Percentiles rank a stretch among this genome's conserved stretches.
phyloP scores from a whole-genome alignment of 2,888 invertebrate species.

The Alsophila aescularia region DNA sequence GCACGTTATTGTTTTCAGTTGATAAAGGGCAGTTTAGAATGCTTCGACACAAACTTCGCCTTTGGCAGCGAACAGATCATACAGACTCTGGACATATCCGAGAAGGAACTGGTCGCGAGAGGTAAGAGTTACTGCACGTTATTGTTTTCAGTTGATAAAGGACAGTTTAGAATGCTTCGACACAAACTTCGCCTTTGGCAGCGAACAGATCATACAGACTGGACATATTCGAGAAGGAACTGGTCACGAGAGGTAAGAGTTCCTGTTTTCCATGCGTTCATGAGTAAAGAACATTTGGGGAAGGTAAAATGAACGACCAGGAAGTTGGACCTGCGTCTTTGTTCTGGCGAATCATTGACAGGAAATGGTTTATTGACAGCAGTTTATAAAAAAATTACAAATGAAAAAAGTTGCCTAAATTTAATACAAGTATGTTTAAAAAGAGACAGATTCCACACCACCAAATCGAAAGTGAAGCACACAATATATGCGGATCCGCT shows the following conservation, averaged over 20 bases:
- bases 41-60: conserved; percentile 78
- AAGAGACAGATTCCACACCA: too few relatives aligned
- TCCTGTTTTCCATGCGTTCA: not conserved
- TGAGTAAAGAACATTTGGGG: too few relatives aligned
- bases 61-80: conserved; percentile 80
- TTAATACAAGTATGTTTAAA: too few relatives aligned
- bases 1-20: conserved; percentile 66
- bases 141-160: conserved; percentile 71
- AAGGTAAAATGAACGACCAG: too few relatives aligned
- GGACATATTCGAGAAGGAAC: conserved; percentile 83
- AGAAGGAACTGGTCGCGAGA: conserved; percentile 80
- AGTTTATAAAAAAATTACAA: too few relatives aligned
- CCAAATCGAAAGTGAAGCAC: too few relatives aligned
- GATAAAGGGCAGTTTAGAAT: conserved; percentile 77
- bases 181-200: conserved; percentile 77
- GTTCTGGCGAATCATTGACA: too few relatives aligned
- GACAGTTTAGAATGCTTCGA: conserved; percentile 79
- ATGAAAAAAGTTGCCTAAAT: too few relatives aligned
- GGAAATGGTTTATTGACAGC: too few relatives aligned
- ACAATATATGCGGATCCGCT: too few relatives aligned
- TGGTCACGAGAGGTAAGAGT: conserved; percentile 70
- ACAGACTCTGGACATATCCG: conserved; percentile 80
- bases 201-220: conserved; percentile 81
- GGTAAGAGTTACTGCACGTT: conserved; percentile 55
- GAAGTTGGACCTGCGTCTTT: too few relatives aligned